These are phyloP conservation scores for Myotis daubentonii DNA, from an alignment of 2,797 vertebrate genomes.

Conservation along the genomic window DNA sequence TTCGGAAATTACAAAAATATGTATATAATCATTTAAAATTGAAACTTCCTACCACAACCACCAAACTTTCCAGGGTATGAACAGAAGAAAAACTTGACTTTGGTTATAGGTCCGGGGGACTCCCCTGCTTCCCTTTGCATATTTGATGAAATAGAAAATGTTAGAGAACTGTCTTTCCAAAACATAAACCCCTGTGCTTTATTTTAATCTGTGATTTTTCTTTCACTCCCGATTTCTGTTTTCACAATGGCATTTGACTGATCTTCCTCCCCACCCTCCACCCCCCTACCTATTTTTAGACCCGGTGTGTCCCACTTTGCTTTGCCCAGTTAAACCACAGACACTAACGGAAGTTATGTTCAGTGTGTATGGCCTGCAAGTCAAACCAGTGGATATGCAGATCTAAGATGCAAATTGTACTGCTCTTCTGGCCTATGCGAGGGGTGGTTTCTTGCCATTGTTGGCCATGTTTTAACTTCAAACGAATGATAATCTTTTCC, in stretches of 20 bases:
- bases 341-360: background rate
- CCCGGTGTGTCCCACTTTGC: background rate
- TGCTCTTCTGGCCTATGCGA: background rate
- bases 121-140: background rate
- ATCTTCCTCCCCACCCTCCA: background rate
- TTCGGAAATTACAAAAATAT: slow-evolving; percentile 59
- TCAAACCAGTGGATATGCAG: background rate
- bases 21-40: slow-evolving; percentile 38
- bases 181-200: background rate
- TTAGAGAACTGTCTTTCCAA: slow-evolving; percentile 11
- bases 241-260: background rate
- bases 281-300: background rate
- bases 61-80: slow-evolving; percentile 55
- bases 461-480: slow-evolving; percentile 28
- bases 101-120: background rate
- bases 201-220: slow-evolving; percentile 29
- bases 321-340: slow-evolving; percentile 35
- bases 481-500: background rate
- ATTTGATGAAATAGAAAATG: background rate
- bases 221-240: slow-evolving; percentile 46
- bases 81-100: slow-evolving; percentile 46
- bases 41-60: slow-evolving; percentile 57
- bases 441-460: background rate
- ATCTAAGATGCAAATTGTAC: background rate
- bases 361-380: background rate